phyloP scores from a whole-genome alignment of 2,797 vertebrate species.

The Otolemur crassicaudatus region DNA sequence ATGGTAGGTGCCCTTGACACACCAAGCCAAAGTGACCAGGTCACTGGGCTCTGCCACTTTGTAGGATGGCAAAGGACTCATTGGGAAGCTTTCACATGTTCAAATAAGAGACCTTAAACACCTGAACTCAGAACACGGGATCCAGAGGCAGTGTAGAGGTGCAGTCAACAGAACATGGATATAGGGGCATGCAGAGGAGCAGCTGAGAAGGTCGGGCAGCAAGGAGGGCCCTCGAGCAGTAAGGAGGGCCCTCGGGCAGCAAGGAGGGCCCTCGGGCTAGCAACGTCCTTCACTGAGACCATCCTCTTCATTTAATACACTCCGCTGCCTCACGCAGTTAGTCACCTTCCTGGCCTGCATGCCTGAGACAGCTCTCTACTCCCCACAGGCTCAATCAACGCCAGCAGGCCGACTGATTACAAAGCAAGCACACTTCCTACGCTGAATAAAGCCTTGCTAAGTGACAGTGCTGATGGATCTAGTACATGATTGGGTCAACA shows the following conservation, averaged over 20 bases:
- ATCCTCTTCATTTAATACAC: not conserved
- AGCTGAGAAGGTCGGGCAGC: not conserved
- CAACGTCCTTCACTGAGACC: not conserved
- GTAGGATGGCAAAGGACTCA: not conserved
- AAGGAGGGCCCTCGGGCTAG: not conserved
- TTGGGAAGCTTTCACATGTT: not conserved
- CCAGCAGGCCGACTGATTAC: not conserved
- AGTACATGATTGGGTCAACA: not conserved
- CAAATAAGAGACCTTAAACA: not conserved
- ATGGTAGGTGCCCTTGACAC: fast-evolving
- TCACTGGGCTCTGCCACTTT: not conserved
- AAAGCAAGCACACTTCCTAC: not conserved
- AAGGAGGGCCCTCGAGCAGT: not conserved
- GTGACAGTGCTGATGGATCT: constrained; percentile 8
- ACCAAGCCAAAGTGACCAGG: not conserved
- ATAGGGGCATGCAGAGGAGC: not conserved
- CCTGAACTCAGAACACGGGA: not conserved
- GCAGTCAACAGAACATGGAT: not conserved
- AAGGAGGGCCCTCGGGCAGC: not conserved
- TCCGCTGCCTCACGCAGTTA: not conserved
- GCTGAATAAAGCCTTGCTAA: not conserved
- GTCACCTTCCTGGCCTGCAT: not conserved
- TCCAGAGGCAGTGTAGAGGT: not conserved
- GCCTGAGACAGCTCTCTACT: not conserved
- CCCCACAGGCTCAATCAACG: not conserved